Evolutionary conservation across 1,140 invertebrate species (phyloP), one percentile per base, ranked within the genome.

Genomic region (Ips nitidus): DNA sequence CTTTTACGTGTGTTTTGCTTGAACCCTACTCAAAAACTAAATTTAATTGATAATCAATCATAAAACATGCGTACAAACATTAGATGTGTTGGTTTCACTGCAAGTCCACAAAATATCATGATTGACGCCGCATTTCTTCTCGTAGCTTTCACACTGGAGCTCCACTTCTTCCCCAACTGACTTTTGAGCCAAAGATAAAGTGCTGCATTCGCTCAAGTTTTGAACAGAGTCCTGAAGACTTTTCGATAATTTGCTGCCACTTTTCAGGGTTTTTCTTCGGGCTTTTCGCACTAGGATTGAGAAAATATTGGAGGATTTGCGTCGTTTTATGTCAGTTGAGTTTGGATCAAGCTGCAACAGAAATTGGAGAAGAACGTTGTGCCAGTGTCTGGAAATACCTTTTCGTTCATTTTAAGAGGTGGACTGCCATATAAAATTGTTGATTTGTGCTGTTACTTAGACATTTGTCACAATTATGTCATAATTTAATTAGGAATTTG

Each of bases 221-320:
- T 62, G 47, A 22, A 60, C 63, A 4, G 70, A 63, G 5, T 53
- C 4, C 2, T 56, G 41, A 1, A 66, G 4, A 5, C 42, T 58
- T 57, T 67, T 62, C 22, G 22, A 22, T 41, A 53, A 4, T 39
- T n/a, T 53, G 22, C 50, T 43, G 8, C 52, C 64, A 5, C 4
- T 56, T 3, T 43, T 55, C 4, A 39, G 4, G 3, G 47, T 61
- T 39, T 69, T 72, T 42, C 66, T 64, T 41, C 57, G n/a, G 4
- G 66, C 66, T 43, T 58, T 66, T 50, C 57, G 62, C 1, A 69
- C 66, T 45, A 72, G n/a, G 2, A 57, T 38, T 3, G 71, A 52
- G 8, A 72, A 68, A 8, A 72, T 63, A 42, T 69, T 72, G 2
- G 60, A 65, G 37, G 66, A 65, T 69, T 69, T 72, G 47, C 50